A percentile compares a stretch with the other conserved stretches of the same genome.
phyloP scores from a whole-genome alignment of 2,888 invertebrate species.

The Colostygia pectinataria region DNA sequence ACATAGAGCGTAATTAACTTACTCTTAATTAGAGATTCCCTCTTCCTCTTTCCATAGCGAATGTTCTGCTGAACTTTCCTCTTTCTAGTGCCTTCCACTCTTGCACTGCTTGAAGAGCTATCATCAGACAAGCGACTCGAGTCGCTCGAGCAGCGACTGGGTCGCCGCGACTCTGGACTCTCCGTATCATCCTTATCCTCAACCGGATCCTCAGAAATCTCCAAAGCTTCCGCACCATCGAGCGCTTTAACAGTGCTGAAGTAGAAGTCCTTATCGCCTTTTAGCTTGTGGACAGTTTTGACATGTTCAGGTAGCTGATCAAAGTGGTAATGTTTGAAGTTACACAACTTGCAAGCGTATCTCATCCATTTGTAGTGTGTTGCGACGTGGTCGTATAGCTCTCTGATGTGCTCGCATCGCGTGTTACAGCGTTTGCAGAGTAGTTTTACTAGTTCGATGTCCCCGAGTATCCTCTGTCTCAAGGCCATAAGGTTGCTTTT shows the following conservation, averaged over 20 bases:
- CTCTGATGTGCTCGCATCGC: slow-evolving; percentile 72
- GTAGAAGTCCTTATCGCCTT: slow-evolving; percentile 79
- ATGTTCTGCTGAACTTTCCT: slow-evolving; percentile 49
- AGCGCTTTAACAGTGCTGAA: slow-evolving; percentile 74
- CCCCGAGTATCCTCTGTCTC: slow-evolving; percentile 58
- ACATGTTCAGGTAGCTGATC: slow-evolving; percentile 86
- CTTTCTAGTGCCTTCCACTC: slow-evolving; percentile 61
- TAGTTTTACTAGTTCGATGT: slow-evolving; percentile 67
- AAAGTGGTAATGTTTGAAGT: slow-evolving; percentile 86
- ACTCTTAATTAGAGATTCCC: slow-evolving; percentile 51
- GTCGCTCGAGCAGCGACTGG: slow-evolving; percentile 74
- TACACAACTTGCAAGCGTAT: slow-evolving; percentile 89
- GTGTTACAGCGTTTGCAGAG: slow-evolving; percentile 80
- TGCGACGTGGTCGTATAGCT: slow-evolving; percentile 85
- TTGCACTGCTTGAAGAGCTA: slow-evolving; percentile 65
- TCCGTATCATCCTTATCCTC: slow-evolving; percentile 56
- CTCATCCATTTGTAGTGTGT: slow-evolving; percentile 87
- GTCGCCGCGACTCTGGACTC: slow-evolving; percentile 65
- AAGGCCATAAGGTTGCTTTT: slow-evolving; percentile 68
- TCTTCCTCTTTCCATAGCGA: slow-evolving; percentile 52
- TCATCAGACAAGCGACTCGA: slow-evolving; percentile 75
- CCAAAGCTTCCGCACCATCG: slow-evolving; percentile 67
- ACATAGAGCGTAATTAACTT: slow-evolving; percentile 23
- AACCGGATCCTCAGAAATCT: slow-evolving; percentile 48
- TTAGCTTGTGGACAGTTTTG: slow-evolving; percentile 84